Base-by-base conservation (phyloP, 2,888 invertebrate species). In the Drepana falcataria region DNA sequence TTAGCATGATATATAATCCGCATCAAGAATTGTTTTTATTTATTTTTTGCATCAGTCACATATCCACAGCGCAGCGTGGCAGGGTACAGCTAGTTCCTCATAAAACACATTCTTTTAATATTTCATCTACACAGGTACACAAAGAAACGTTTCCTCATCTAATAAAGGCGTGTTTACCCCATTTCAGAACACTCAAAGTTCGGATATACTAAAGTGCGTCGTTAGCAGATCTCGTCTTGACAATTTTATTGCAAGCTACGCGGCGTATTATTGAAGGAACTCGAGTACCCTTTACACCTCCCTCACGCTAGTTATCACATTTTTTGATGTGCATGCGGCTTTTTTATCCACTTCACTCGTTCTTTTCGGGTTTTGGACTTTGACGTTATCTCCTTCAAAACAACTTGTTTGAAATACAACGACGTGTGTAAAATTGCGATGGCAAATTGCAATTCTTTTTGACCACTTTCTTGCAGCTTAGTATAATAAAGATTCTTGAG, bases 301-400 rank as follows among this genome's bases (percentile, higher is more conserved):
- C 83, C 83, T 85, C 68, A 79, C 85, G 84, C 86, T 87, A 89
- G 88, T 90, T 89, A 89, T 84, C 83, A 81, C 82, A 78, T 81
- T 83, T 84, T 85, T 79, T 85, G 84, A 84, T 82, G 79, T 79
- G 81, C 75, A 79, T 76, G 77, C 74, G 81, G 76, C 78, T 82
- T 86, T 84, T 79, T 77, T 64, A 68, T 58, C 69, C 75, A 69
- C 73, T 75, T 70, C 64, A 72, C 58, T 63, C 65, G 69, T 60
- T 74, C 74, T 71, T 78, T 74, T 76, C 69, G 62, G 49, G 53
- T 67, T 21, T 63, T 70, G 64, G 9, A 44, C 9, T 44, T 44
- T 9, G 44, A 44, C 9, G 58, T 59, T 61, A 66, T 65, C 65
- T 62, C 66, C 52, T 56, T 51, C 63, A 49, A 37, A 48, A 44